These are phyloP conservation scores for Microtus oregoni DNA, from an alignment of 2,113 vertebrate genomes.

Conservation along the genomic window DNA sequence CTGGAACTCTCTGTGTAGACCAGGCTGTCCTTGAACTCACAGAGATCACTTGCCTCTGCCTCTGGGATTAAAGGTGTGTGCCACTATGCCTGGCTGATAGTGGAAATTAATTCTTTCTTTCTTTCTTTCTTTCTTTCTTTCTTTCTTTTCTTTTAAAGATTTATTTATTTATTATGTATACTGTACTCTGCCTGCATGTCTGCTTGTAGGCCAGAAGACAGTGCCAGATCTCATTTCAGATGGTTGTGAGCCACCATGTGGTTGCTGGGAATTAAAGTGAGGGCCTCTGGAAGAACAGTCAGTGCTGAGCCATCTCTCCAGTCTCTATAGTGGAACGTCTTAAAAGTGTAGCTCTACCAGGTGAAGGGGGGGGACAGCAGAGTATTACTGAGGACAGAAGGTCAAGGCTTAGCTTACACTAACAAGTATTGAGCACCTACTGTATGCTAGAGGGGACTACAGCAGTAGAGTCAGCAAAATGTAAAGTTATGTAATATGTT, in stretches of 20 bases:
- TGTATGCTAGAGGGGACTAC: not conserved
- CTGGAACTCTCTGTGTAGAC: not conserved
- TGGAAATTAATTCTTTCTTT: not conserved
- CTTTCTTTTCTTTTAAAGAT: no score
- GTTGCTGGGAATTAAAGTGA: no score
- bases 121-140: no score
- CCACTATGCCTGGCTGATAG: not conserved
- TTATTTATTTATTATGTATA: no score
- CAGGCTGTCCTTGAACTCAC: not conserved
- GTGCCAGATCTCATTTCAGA: no score
- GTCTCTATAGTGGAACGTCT: not conserved
- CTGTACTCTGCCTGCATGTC: no score
- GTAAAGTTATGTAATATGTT: not conserved
- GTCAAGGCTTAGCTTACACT: not conserved
- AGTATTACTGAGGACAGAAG: not conserved
- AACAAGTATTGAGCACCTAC: slow-evolving; percentile 31
- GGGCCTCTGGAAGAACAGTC: no score
- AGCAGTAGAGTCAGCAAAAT: not conserved
- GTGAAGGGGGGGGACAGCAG: no score
- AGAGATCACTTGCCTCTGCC: not conserved
- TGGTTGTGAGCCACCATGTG: no score
- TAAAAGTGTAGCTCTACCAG: not conserved
- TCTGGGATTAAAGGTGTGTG: slow-evolving; percentile 38
- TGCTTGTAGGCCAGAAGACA: no score
- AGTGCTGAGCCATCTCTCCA: no score